phyloP scores from a whole-genome alignment of 2,888 invertebrate species.

The Cosmia trapezina region DNA sequence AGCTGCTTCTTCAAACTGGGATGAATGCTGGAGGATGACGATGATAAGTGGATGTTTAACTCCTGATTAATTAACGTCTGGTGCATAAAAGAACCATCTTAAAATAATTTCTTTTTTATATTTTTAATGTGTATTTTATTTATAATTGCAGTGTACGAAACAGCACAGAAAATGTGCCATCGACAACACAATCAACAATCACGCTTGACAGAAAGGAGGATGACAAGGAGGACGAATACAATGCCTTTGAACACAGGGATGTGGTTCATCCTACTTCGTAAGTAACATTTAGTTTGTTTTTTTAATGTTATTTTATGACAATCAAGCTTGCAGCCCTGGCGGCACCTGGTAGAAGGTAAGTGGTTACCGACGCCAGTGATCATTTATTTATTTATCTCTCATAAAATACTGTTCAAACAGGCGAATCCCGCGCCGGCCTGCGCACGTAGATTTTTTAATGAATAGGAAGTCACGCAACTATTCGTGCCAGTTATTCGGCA shows the following conservation, averaged over 20 bases:
- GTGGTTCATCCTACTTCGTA: slow-evolving; percentile 92
- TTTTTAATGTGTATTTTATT: neutral
- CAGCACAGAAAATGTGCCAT: slow-evolving; percentile 63
- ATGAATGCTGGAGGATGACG: neutral
- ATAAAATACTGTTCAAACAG: too few species aligned
- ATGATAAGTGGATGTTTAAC: neutral
- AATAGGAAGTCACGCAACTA: too few species aligned
- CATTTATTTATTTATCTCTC: neutral
- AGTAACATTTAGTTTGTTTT: slow-evolving; percentile 71
- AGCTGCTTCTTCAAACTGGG: neutral
- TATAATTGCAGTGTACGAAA: slow-evolving; percentile 45
- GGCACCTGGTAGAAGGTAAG: too few species aligned
- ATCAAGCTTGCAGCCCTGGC: neutral
- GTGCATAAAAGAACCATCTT: neutral
- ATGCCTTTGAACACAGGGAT: slow-evolving; percentile 93
- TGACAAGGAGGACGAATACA: slow-evolving; percentile 85
- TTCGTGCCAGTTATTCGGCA: neutral
- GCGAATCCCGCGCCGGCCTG: too few species aligned
- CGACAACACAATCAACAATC: slow-evolving; percentile 76
- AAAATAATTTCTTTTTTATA: too few species aligned
- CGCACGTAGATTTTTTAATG: neutral
- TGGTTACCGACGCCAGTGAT: too few species aligned
- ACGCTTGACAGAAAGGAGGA: slow-evolving; percentile 71
- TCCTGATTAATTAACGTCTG: neutral
- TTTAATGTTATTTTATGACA: neutral